Base-by-base conservation (phyloP, 2,888 invertebrate species). In the Apotomis capreana region DNA sequence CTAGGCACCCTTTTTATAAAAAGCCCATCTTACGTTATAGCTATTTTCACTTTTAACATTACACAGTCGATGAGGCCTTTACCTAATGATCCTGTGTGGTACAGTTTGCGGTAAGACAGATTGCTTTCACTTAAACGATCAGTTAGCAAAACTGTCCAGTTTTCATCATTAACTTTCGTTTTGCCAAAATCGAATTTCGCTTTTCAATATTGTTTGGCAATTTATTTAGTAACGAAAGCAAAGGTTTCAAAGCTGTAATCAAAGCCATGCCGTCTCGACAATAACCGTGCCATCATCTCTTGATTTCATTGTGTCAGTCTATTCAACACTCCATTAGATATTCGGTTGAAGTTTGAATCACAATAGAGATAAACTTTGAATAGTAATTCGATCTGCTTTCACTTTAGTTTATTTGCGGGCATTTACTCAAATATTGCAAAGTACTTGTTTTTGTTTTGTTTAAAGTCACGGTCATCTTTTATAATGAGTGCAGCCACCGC, bases 121-220 rank as follows among this genome's bases (percentile, higher is more conserved):
- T 86, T 84, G 89, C 90, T 90, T 90, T 90, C 89, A 87, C 89
- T 86, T 78, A 79, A 80, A 81, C 77, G 73, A 76, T 78, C 81
- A 79, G 80, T 80, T 80, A 76, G 78, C 78, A 70, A 77, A 68
- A 62, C 67, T 61, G 52, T 57, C 77, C 74, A 74, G 74, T 79
- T 79, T 83, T 78, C 79, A 82, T 83, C 81, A 79, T 80, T 84
- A 80, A 74, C 73, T 79, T 81, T 77, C 75, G 70, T 76, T 65
- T 75, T 73, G 74, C 70, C 73, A 68, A 77, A 78, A 80, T 78
- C 75, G 57, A 77, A 80, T 82, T 84, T 84, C 79, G 77, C 79
- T 84, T 81, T 82, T 79, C 79, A 80, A 78, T 81, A 65, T 59
- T 51, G 58, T 44, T 57, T 62, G 12, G 61, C 70, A 76, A 77